These are phyloP conservation scores for Drosophila maculinotata DNA, from an alignment of 2,888 invertebrate genomes.

Conservation along the genomic window DNA sequence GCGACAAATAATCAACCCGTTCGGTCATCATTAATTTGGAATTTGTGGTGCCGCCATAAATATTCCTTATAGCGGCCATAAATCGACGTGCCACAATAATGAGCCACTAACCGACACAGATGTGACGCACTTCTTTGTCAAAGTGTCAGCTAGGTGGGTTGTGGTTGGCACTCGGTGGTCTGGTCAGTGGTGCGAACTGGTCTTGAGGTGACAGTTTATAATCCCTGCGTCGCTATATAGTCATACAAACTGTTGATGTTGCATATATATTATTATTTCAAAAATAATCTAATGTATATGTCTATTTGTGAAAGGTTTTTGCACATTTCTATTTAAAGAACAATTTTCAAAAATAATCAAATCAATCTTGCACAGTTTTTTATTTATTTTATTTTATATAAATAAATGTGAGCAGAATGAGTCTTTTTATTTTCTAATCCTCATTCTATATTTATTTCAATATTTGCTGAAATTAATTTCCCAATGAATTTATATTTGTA, in stretches of 20 bases:
- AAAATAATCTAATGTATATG: neutral
- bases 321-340: neutral
- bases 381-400: neutral
- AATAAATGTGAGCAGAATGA: too few relatives aligned
- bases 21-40: slow-evolving; percentile 49
- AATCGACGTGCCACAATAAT: slow-evolving; percentile 42
- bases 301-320: too few relatives aligned
- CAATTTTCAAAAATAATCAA: too few relatives aligned
- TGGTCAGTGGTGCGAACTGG: slow-evolving; percentile 19
- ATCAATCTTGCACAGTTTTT: too few relatives aligned
- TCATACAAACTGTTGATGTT: neutral
- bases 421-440: too few relatives aligned
- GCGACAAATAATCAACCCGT: slow-evolving; percentile 41
- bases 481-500: too few relatives aligned
- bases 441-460: too few relatives aligned
- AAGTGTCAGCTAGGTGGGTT: slow-evolving; percentile 20
- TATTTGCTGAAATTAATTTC: too few relatives aligned
- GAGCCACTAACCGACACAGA: slow-evolving; percentile 10
- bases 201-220: slow-evolving; percentile 16
- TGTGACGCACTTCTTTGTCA: slow-evolving; percentile 47
- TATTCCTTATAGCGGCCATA: slow-evolving; percentile 59
- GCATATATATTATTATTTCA: neutral
- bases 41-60: slow-evolving; percentile 55
- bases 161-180: neutral
- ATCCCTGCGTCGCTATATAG: neutral